These are phyloP conservation scores for Cyphomyrmex costatus DNA, from an alignment of 1,140 invertebrate genomes.

Conservation along the genomic window DNA sequence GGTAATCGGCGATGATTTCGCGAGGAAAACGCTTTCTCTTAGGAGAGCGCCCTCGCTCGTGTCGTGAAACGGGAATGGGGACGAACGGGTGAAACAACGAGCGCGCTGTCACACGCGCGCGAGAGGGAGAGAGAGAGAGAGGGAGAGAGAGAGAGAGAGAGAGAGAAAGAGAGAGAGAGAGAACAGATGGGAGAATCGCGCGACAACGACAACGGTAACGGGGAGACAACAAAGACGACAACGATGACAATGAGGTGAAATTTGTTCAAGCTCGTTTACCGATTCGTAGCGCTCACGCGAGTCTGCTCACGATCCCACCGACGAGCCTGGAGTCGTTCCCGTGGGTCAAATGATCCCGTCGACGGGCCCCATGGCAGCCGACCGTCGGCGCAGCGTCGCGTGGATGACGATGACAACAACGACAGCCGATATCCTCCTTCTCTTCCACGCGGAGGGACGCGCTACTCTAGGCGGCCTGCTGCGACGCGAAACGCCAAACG, in stretches of 20 bases:
- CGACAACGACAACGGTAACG: neutral
- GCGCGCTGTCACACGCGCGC: neutral
- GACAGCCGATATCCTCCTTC: neutral
- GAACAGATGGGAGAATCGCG: slow-evolving; percentile 38
- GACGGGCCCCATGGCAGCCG: slow-evolving; percentile 77
- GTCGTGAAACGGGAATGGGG: neutral
- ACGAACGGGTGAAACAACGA: slow-evolving; percentile 15
- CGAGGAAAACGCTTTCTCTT: slow-evolving; percentile 45
- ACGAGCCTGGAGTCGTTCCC: slow-evolving; percentile 84
- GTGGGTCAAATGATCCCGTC: slow-evolving; percentile 84
- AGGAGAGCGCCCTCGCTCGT: slow-evolving; percentile 38
- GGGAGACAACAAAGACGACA: neutral
- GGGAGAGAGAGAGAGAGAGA: slow-evolving; percentile 24
- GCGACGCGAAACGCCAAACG: neutral
- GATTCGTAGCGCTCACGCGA: slow-evolving; percentile 79
- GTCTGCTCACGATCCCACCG: slow-evolving; percentile 81
- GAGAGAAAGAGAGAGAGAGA: neutral
- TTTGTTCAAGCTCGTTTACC: slow-evolving; percentile 76
- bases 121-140: neutral
- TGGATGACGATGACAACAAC: slow-evolving; percentile 21
- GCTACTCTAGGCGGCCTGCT: neutral
- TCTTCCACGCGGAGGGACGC: neutral
- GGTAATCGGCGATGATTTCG: neutral
- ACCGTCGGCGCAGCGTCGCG: slow-evolving; percentile 65
- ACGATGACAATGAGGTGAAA: slow-evolving; percentile 3